Base-by-base conservation (phyloP, 2,797 vertebrate species). In the Aulostomus chinensis region DNA sequence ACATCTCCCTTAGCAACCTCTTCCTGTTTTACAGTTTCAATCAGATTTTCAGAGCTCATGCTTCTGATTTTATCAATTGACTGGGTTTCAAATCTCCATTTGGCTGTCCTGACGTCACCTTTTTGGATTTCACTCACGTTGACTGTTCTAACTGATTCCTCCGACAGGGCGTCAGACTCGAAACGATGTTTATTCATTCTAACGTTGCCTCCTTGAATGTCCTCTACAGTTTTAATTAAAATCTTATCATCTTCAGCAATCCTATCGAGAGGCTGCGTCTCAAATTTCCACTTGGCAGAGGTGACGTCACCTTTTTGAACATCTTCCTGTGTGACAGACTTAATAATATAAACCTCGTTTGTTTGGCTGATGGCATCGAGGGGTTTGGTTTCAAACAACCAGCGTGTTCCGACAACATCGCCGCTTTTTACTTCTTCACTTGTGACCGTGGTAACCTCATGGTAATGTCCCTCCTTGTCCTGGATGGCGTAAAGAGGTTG, bases 321-420 rank as follows among this genome's bases (percentile, higher is more conserved):
- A 66, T 96, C 94, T 76, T 97, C 90, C 50, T 98, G 92, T 24
- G 93, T 96, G 66, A 98, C 95, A 36, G 94, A 92, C 86, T 93
- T 95, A 55, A 98, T 94, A 24, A 97, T 14, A 62, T 96, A 95
- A 16, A 98, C 90, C 31, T 93, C 91, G 50, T 95, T 88, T n/a
- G 89, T 91, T 57, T 94, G 87, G 63, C 88, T 93, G 66, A 97
- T 94, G 15, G 93, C 91, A 32, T 94, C 95, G 8, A 98, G 80
- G n/a, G 95, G 94, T 58, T 95, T 96, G 15, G 95, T 98, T 92
- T 97, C 95, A 91, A 98, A 98, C 76, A 96, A 73, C 95, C 95
- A 98, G 9, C 93, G 92, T 7, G 94, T 91, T 36, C 93, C 93
- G 9, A 94, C 71, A 2, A 98, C 95, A 82, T 98, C 93, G 40